Evolutionary conservation across 2,888 invertebrate genomes (phyloP).

Genomic region (Enchytraeus crypticus): DNA sequence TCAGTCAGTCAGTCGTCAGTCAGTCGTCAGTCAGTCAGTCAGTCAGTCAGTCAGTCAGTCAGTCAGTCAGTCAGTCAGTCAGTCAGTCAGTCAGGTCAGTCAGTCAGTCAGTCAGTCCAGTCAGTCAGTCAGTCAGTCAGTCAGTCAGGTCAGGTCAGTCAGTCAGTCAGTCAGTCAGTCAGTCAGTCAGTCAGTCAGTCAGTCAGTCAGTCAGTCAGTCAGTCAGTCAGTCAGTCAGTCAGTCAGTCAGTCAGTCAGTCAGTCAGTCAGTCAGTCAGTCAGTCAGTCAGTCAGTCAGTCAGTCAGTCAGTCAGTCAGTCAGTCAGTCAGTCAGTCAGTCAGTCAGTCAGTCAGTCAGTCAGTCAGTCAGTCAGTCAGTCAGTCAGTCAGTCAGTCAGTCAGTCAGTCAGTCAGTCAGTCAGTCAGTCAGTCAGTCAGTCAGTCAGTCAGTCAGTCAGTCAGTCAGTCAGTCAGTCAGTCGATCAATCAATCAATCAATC

Average conservation of each 20-base stretch:
- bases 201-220: conserved; percentile 3
- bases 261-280: conserved; percentile 16
- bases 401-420: conserved; percentile 1
- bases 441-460: neutral
- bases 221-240: conserved; percentile 1
- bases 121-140: neutral
- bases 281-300: conserved; percentile 13
- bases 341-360: conserved; percentile 8
- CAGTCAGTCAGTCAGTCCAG: no score
- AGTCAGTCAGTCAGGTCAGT: no score
- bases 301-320: conserved; percentile 13
- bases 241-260: conserved; percentile 13
- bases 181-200: conserved; percentile 10
- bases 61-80: no score
- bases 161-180: conserved; percentile 15
- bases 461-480: no score
- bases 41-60: neutral
- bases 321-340: conserved; percentile 10
- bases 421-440: conserved; percentile 3
- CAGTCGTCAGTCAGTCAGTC: no score
- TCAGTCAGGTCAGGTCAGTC: conserved; percentile 1
- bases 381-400: conserved; percentile 5
- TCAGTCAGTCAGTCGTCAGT: no score
- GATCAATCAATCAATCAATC: no score
- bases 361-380: conserved; percentile 5